Evolutionary conservation across 2,797 vertebrate genomes (phyloP).

Genomic region (Tarsius wallacei): DNA sequence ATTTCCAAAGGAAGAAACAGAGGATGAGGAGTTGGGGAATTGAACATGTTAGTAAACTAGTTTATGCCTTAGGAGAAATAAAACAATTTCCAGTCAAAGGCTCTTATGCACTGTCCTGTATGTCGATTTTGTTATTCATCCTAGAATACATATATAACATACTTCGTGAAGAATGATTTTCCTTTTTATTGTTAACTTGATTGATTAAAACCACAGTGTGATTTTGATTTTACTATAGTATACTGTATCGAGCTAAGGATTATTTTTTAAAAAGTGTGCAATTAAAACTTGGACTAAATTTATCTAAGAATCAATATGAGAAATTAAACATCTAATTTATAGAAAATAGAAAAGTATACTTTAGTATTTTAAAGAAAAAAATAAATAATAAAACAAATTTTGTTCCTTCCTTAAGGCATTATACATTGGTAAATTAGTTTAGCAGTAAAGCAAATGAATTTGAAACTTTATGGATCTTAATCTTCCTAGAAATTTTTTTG

Average conservation of each 20-base stretch:
- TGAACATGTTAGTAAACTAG: background rate
- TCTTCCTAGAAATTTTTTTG: slow-evolving; percentile 39
- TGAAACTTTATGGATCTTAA: slow-evolving; percentile 26
- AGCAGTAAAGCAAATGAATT: slow-evolving; percentile 52
- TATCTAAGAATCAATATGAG: background rate
- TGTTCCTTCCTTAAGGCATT: slow-evolving; percentile 12
- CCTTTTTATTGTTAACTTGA: slow-evolving; percentile 14
- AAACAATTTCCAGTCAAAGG: background rate
- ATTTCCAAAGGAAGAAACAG: background rate
- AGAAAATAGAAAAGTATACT: slow-evolving; percentile 31
- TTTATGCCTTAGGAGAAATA: background rate
- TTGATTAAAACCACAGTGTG: background rate
- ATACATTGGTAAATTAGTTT: slow-evolving; percentile 32
- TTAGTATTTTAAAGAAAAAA: slow-evolving; percentile 36
- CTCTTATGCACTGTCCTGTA: background rate
- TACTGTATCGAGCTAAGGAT: background rate
- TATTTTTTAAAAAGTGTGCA: slow-evolving; percentile 55
- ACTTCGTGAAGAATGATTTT: background rate
- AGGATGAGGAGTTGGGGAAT: background rate
- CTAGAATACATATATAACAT: background rate
- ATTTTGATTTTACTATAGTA: background rate
- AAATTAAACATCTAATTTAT: slow-evolving; percentile 34
- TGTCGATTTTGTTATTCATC: background rate
- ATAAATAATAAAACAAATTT: background rate
- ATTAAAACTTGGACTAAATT: slow-evolving; percentile 59